Evolutionary conservation across 2,888 invertebrate species (phyloP).

Genomic region (Dolichomitus sp.): DNA sequence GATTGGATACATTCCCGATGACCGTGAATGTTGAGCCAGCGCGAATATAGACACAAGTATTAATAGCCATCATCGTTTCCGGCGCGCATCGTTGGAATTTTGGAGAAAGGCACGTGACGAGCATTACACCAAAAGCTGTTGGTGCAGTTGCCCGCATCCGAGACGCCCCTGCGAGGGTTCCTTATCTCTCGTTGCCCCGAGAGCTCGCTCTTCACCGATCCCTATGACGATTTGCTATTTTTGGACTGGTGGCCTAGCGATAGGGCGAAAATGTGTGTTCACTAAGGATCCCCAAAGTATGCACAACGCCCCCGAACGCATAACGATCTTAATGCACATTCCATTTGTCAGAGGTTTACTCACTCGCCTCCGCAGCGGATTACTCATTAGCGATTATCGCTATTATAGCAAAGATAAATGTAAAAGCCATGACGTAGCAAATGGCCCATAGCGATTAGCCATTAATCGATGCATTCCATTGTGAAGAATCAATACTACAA

Average conservation of each 20-base stretch:
- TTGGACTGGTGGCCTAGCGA: conserved; percentile 36
- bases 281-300: conserved; percentile 26
- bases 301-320: conserved; percentile 16
- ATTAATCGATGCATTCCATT: conserved; percentile 2
- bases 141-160: conserved; percentile 35
- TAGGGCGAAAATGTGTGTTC: conserved; percentile 44
- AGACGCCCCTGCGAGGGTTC: conserved; percentile 2
- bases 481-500: not conserved
- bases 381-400: conserved; percentile 56
- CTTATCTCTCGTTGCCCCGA: conserved; percentile 46
- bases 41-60: conserved; percentile 2
- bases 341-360: not conserved
- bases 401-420: conserved; percentile 27
- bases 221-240: conserved; percentile 49
- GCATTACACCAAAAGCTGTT: not conserved
- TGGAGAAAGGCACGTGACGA: conserved; percentile 25
- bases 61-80: not conserved
- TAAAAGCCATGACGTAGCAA: not conserved
- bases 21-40: not conserved
- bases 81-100: conserved; percentile 32
- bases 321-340: not conserved
- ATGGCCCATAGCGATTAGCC: not conserved
- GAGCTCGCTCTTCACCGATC: conserved; percentile 10
- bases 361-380: not conserved
- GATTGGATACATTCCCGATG: not conserved